Base-by-base conservation (phyloP, 2,888 invertebrate species). In the Tethea ocularis region DNA sequence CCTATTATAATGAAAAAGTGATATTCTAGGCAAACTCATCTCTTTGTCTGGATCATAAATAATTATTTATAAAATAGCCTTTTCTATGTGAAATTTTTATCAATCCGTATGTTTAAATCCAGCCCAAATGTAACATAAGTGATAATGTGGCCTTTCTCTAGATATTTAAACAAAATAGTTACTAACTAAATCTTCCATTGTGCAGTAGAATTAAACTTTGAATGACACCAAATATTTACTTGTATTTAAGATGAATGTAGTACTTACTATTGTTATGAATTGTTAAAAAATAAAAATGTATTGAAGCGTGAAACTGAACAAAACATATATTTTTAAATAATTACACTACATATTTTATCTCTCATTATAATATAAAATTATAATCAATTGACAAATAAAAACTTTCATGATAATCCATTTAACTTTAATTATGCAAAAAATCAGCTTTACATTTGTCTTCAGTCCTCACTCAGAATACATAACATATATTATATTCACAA, bases 91-190 rank as follows among this genome's bases (percentile, higher is more conserved):
- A 17, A 13, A 33, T 33, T 33, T 33, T 41, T 53, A 53, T 33
- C 36, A 33, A 33, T 33, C 3, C 29, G 11, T 52, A 33, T 36
- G 15, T 68, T 61, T 61, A 60, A 71, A 57, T 69, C 68, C 69
- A 69, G 69, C 70, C 61, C 62, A 60, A 70, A 61, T 66, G 61
- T 64, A 72, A 79, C 77, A 58, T 62, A 82, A 83, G 89, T 90
- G 89, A 90, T 89, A 88, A 77, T 77, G 90, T 89, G 90, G 89
- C 90, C 90, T 91, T 91, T 80, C 73, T 77, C 67, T 80, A 84
- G 71, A 76, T 74, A 67, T 74, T 33, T 68, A 79, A 75, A 66
- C 68, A 73, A 63, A 67, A 74, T 75, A 72, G 69, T 75, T 70
- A 74, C 62, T 29, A 78, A 69, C 62, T 64, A 66, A 77, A 76